These are phyloP conservation scores for Hartigia nigra DNA, from an alignment of 2,888 invertebrate genomes.

Conservation along the genomic window DNA sequence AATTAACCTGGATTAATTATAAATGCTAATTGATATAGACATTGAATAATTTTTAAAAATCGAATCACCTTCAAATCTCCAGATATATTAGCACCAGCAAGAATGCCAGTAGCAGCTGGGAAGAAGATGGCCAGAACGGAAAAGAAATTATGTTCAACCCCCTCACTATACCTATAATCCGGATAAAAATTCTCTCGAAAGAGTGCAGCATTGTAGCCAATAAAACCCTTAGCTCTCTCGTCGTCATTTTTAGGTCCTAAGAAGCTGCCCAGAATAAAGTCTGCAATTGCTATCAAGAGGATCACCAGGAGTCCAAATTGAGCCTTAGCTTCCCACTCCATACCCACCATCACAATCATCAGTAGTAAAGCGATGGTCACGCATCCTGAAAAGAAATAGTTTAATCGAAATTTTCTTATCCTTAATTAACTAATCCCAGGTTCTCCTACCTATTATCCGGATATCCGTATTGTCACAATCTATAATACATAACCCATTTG, in stretches of 20 bases:
- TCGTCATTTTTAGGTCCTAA: slow-evolving; percentile 76
- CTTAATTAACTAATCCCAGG: not conserved
- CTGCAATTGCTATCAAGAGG: slow-evolving; percentile 86
- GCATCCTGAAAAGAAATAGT: not conserved
- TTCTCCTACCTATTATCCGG: slow-evolving; percentile 77
- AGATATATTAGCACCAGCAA: slow-evolving; percentile 98
- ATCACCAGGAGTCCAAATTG: slow-evolving; percentile 88
- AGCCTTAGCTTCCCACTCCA: slow-evolving; percentile 96
- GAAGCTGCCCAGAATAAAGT: slow-evolving; percentile 88
- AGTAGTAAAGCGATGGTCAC: slow-evolving; percentile 76
- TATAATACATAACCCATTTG: slow-evolving; percentile 75
- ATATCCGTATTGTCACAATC: slow-evolving; percentile 84
- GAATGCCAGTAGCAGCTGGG: slow-evolving; percentile 97
- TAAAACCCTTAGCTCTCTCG: slow-evolving; percentile 80
- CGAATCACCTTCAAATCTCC: slow-evolving; percentile 81
- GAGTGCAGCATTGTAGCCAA: slow-evolving; percentile 80
- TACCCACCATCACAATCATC: slow-evolving; percentile 89
- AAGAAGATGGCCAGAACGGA: slow-evolving; percentile 97
- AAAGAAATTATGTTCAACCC: slow-evolving; percentile 84
- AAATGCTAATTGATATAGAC: not conserved
- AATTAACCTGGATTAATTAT: not conserved
- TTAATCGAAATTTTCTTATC: not conserved
- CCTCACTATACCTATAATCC: slow-evolving; percentile 77
- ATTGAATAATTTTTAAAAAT: not conserved
- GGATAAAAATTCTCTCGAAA: slow-evolving; percentile 76